Base-by-base conservation (phyloP, 2,797 vertebrate genomes). In the Hozukius guyotensis region DNA sequence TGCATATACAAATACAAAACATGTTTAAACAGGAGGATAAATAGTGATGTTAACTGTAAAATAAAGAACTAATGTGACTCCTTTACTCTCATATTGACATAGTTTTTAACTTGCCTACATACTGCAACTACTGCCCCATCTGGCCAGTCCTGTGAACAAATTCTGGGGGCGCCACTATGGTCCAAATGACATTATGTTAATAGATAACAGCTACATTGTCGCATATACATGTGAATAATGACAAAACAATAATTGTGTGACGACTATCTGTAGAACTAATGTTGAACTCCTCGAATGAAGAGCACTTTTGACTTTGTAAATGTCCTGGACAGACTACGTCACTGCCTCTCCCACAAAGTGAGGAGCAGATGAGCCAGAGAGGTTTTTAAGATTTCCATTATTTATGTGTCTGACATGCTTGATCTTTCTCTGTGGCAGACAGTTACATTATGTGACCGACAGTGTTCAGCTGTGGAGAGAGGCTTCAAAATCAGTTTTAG, bases 321-420 rank as follows among this genome's bases (percentile, higher is more conserved):
- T 18, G 52, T 82, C 75, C 76, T 72, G 42, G n/a, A 75, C 14
- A 34, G 64, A 57, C 18, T 1, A 7, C 11, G 2, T 72, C 68
- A 56, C 10, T 20, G 18, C 29, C 20, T 63, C 65, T 63, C 38
- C 56, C 63, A 49, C 25, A 69, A 64, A 81, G 49, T 67, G 59
- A 70, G 62, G 18, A 70, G 70, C 71, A 61, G 74, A 81, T 80
- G 66, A 87, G 75, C 59, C 29, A 32, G 53, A 74, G 57, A 83
- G 73, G 49, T 80, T 89, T 86, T 83, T 86, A 85, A 77, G 62
- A 55, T 42, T 74, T 87, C 16, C 27, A 79, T 91, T 80, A 89
- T 88, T 91, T 31, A 89, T 87, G 75, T 36, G 14, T 66, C 61
- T 88, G 81, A 81, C 84, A 73, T 42, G 49, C 73, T 72, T 76